A percentile compares a stretch with the other conserved stretches of the same genome.
Evolutionary conservation across 2,888 invertebrate genomes (phyloP).

Genomic region (Diarsia dahlii): DNA sequence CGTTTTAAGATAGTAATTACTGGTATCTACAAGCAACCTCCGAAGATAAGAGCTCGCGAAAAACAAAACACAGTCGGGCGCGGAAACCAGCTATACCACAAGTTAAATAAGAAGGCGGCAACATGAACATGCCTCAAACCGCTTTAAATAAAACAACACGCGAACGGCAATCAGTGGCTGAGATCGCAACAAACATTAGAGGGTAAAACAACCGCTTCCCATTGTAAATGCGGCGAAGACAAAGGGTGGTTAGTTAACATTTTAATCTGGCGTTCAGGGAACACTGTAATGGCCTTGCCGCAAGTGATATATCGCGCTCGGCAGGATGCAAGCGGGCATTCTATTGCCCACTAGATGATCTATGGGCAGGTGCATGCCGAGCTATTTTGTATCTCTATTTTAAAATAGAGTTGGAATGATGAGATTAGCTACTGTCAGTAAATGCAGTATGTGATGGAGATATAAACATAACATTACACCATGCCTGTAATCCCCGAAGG

Average conservation of each 20-base stretch:
- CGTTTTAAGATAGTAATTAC: conserved; percentile 11
- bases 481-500: no score
- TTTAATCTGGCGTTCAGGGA: conserved; percentile 81
- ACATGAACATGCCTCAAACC: conserved; percentile 58
- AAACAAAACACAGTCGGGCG: conserved; percentile 25
- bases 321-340: conserved; percentile 76
- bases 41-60: conserved; percentile 35
- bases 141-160: conserved; percentile 72
- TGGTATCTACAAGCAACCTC: conserved; percentile 35
- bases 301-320: conserved; percentile 75
- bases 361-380: conserved; percentile 72
- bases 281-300: conserved; percentile 77
- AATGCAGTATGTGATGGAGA: background rate
- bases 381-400: conserved; percentile 58
- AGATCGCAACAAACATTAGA: conserved; percentile 76
- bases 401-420: conserved; percentile 1
- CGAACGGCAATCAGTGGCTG: conserved; percentile 73
- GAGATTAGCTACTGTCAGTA: background rate
- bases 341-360: conserved; percentile 78
- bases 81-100: conserved; percentile 48
- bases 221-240: conserved; percentile 79
- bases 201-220: conserved; percentile 75
- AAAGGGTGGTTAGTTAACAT: conserved; percentile 83
- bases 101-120: conserved; percentile 57
- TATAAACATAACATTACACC: no score